Base-by-base conservation (phyloP, 2,888 invertebrate genomes). In the Cenopis cana region DNA sequence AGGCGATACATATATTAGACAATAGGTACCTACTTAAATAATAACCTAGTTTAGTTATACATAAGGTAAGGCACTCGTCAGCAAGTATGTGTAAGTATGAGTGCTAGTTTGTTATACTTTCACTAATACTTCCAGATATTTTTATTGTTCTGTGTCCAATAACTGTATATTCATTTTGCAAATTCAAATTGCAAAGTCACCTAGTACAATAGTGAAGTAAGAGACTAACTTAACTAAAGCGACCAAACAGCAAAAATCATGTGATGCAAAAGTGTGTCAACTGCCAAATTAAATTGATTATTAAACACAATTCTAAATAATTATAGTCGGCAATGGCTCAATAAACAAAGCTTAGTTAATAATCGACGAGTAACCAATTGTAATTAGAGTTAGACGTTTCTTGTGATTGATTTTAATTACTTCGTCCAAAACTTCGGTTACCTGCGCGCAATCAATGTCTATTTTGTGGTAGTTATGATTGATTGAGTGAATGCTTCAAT, bases 381-480 rank as follows among this genome's bases (percentile, higher is more conserved):
- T 46, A 76, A 69, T 72, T 73, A 73, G 80, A 83, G 81, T 82
- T 79, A 79, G 76, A 78, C 72, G 75, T 74, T 72, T 29, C 11
- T 65, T 56, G 72, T 77, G 83, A 85, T 84, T 78, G 75, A 83
- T 84, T 77, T 36, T 66, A 64, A 72, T 68, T 62, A 68, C 62
- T 50, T 49, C 12, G 24, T 18, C 36, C 50, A 46, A 55, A 54
- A 18, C 61, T 50, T 61, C 55, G 41, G 54, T 46, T 56, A n/a
- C 66, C 57, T 46, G 57, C 68, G 33, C 46, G 57, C 49, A 72
- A 66, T 68, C 60, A 68, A 62, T 68, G 50, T 72, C 56, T 29
- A 41, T 68, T 33, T 68, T 68, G 57, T 52, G 18, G 36, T 73
- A 73, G 76, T 78, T 78, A 72, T 77, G 79, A 79, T 77, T 77